Evolutionary conservation across 2,888 invertebrate species (phyloP).

Genomic region (Spodoptera picta): DNA sequence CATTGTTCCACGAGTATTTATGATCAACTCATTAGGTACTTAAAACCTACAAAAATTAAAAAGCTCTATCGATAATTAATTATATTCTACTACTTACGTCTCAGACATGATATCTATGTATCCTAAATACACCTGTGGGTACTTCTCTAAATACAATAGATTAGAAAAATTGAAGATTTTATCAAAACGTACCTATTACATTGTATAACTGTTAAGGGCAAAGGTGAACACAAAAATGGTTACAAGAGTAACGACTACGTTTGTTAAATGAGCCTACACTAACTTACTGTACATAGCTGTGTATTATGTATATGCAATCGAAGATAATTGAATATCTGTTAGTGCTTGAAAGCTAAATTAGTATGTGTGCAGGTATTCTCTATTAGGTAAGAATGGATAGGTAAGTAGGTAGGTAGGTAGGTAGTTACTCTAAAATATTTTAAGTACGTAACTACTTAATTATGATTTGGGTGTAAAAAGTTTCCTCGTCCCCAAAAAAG

Average conservation of each 20-base stretch:
- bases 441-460: no score
- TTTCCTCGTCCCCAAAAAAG: no score
- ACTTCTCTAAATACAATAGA: constrained; percentile 5
- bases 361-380: no score
- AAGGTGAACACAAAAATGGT: constrained; percentile 38
- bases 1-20: constrained; percentile 15
- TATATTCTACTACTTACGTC: no score
- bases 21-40: no score
- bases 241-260: constrained; percentile 34
- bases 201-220: constrained; percentile 27
- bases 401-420: no score
- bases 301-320: constrained; percentile 20
- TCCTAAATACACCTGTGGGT: not conserved
- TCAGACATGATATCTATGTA: not conserved
- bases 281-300: constrained; percentile 4
- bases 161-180: constrained; percentile 12
- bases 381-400: no score
- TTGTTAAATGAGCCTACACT: constrained; percentile 27
- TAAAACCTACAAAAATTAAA: no score
- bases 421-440: no score
- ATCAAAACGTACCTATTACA: constrained; percentile 20
- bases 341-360: constrained; percentile 10
- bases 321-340: constrained; percentile 18
- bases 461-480: no score
- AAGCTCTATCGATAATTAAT: no score